Evolutionary conservation across 1,140 invertebrate species (phyloP).

Genomic region (Caerostris darwini): DNA sequence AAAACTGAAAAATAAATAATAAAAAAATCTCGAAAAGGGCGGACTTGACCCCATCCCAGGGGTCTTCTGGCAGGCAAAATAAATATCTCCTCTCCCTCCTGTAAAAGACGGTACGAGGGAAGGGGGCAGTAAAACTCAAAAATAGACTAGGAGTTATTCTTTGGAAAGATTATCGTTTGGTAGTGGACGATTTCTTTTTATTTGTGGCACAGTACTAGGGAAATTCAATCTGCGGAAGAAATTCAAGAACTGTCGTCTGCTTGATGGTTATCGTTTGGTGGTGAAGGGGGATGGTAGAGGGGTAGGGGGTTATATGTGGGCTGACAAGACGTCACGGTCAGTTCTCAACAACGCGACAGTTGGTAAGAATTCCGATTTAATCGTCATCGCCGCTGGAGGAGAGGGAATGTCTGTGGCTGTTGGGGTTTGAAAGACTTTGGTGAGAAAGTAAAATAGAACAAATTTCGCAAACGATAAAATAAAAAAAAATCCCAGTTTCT

Average conservation of each 20-base stretch:
- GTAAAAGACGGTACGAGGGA: not conserved
- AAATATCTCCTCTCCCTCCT: slow-evolving; percentile 15
- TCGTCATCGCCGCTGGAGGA: not conserved
- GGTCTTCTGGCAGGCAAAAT: slow-evolving; percentile 39
- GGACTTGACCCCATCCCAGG: slow-evolving; percentile 12
- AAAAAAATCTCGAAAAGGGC: not conserved
- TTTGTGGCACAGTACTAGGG: not conserved
- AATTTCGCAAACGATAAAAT: too few species aligned
- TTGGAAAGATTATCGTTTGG: slow-evolving; percentile 39
- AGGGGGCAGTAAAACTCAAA: not conserved
- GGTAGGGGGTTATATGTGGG: slow-evolving; percentile 18
- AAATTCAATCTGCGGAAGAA: slow-evolving; percentile 51
- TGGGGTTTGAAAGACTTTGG: too few species aligned
- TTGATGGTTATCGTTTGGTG: slow-evolving; percentile 66
- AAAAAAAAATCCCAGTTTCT: too few species aligned
- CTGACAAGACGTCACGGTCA: slow-evolving; percentile 49
- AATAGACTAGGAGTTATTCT: not conserved
- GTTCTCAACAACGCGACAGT: slow-evolving; percentile 17
- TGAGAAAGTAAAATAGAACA: too few species aligned
- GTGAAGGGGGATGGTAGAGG: not conserved
- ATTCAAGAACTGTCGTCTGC: slow-evolving; percentile 57
- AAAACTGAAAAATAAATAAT: too few species aligned
- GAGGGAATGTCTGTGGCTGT: not conserved
- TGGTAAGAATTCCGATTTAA: slow-evolving; percentile 48
- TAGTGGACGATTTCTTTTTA: not conserved